Base-by-base conservation (phyloP, 2,113 vertebrate species). In the Crocuta crocuta region DNA sequence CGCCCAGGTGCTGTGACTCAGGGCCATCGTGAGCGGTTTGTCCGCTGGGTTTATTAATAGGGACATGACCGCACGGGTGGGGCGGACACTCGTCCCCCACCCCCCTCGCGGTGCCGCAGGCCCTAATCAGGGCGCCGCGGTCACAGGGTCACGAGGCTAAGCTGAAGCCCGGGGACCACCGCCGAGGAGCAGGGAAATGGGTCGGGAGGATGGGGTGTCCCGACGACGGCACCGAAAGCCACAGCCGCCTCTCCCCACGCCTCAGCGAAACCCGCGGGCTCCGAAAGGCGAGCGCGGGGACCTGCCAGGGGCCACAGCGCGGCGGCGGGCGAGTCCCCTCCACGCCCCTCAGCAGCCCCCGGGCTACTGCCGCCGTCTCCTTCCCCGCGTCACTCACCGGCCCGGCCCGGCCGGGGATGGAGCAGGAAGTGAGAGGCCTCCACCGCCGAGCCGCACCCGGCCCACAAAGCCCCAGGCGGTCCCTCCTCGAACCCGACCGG, bases 371-470 rank as follows among this genome's bases (percentile, higher is more conserved):
- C 74, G 28, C 74, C 0, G n/a, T 48, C 85, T 58, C 35, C 90
- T 15, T 55, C 35, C 48, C 66, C 3, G 26, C 66, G 35, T 81
- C 96, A 89, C 92, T 95, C 92, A 89, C 95, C 82, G 92, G 70
- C 96, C 92, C 93, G 19, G 73, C 53, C 92, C 55, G 12, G 91
- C 15, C 55, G 3, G 85, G 65, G 86, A 87, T 21, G 53, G 53
- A 79, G 88, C 78, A 58, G 86, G 76, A 79, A 73, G 17, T 33
- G 80, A 92, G 71, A 53, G 66, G 55, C 84, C 63, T 48, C 74
- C n/a, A 6, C 61, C 45, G 24, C 53, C 21, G 11, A 86, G 91
- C 68, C n/a, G 24, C 58, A 24, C 66, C 79, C 13, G 7, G 70
- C 39, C 61, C 10, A 31, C 88, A 15, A 21, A 35, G 21, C 70